Evolutionary conservation across 2,113 vertebrate species (phyloP), one percentile per base, ranked within the genome.

Genomic region (Empidonax traillii): DNA sequence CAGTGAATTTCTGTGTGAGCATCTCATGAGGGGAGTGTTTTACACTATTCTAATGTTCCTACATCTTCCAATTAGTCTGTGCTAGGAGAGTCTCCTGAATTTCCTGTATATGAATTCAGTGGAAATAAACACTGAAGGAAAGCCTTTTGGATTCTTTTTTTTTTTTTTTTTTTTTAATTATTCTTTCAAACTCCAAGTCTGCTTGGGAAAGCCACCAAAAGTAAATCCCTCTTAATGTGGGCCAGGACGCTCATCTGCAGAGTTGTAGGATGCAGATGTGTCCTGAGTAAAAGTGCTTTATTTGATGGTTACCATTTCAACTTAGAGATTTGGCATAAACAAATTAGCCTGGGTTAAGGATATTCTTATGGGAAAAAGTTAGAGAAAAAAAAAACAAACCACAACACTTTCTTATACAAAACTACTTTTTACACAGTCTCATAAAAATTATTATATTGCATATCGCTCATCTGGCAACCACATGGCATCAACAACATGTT

Each of bases 141-240:
- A 73, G 51, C 4, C 8, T 58, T 80, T 77, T 73, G 2, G 19
- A 58, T 56, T 44, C 2, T 27, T 17, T 31, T 23, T 8, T 44
- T 39, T 30, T 4, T 25, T 30, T 4, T 25, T 43, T 43, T 37
- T 41, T 67, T 75, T 59, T 23, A 86, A 43, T 24, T 55, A 9
- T 25, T 72, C 49, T 89, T 80, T 89, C 65, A 55, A 87, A 67
- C n/a, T 71, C 59, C 21, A 72, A 71, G 9, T 35, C 89, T 72
- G n/a, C 51, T 89, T 94, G 85, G 84, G 87, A 96, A 96, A 85
- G 43, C 17, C 53, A 82, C 59, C 84, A 91, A 56, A 43, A 96
- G 39, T 58, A 95, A 96, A 93, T 96, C 43, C 72, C 35, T 84
- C 77, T 67, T 51, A 89, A 71, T 44, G 47, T 2, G 5, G 89